These are phyloP conservation scores for Xestia ashworthii DNA, from an alignment of 2,888 invertebrate species.

Conservation along the genomic window DNA sequence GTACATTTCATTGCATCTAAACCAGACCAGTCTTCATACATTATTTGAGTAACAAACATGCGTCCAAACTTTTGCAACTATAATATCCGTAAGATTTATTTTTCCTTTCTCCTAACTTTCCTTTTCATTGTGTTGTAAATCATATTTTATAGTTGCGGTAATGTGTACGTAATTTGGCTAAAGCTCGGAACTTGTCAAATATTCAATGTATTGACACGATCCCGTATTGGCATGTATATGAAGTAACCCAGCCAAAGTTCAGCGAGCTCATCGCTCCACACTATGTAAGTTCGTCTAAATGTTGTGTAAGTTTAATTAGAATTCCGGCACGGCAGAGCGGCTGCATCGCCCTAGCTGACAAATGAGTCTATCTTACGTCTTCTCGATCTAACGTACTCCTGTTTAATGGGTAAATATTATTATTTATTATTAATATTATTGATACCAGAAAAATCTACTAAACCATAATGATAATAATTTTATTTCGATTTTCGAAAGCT, in stretches of 20 bases:
- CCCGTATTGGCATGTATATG: constrained; percentile 64
- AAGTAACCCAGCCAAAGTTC: constrained; percentile 78
- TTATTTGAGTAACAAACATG: constrained; percentile 25
- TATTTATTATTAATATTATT: no score
- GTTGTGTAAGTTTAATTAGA: constrained; percentile 85
- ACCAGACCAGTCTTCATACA: not conserved
- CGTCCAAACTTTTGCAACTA: constrained; percentile 12
- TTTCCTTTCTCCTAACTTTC: constrained; percentile 1
- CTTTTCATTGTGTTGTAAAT: constrained; percentile 16
- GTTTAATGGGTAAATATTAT: constrained; percentile 71
- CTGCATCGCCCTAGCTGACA: constrained; percentile 75
- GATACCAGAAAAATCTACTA: not conserved
- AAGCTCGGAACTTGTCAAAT: constrained; percentile 44
- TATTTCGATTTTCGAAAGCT: not conserved
- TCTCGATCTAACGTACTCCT: constrained; percentile 57
- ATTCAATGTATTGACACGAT: constrained; percentile 57
- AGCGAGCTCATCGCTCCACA: constrained; percentile 75
- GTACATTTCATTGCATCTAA: not conserved
- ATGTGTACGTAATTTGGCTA: constrained; percentile 32
- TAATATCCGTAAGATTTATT: constrained; percentile 5
- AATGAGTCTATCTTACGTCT: constrained; percentile 78
- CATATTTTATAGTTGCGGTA: constrained; percentile 20
- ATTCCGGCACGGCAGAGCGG: constrained; percentile 77
- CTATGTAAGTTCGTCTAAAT: constrained; percentile 82
- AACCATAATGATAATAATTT: not conserved